Conservation (phyloP, 2,113 vertebrate genomes). For the Herpetotheres cachinnans region DNA sequence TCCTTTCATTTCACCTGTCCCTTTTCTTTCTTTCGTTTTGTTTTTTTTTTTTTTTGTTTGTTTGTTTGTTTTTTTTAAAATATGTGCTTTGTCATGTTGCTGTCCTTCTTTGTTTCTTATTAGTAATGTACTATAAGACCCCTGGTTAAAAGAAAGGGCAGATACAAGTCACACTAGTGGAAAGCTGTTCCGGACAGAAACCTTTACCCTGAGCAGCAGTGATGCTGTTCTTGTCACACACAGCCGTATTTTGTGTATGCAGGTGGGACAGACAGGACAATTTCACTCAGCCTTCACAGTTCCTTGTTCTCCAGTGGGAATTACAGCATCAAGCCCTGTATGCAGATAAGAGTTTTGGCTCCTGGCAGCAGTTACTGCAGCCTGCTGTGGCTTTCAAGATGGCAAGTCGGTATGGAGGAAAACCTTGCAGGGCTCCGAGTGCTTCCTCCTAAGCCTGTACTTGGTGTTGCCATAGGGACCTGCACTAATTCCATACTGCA, state of each 20-base stretch:
- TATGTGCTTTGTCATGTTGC: background rate
- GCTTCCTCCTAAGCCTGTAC: background rate
- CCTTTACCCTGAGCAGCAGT: background rate
- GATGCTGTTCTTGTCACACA: background rate
- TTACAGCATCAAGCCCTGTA: background rate
- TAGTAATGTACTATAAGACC: background rate
- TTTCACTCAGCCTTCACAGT: background rate
- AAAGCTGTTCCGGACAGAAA: background rate
- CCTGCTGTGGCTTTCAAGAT: background rate
- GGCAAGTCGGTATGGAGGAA: background rate
- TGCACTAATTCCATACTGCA: background rate
- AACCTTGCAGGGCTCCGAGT: background rate
- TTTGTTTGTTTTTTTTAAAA: background rate
- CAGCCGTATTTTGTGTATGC: background rate
- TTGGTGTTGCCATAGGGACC: background rate
- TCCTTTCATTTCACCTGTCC: background rate
- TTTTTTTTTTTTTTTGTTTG: background rate
- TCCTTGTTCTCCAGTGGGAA: background rate
- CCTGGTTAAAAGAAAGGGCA: background rate
- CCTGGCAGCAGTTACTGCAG: background rate
- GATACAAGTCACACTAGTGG: background rate
- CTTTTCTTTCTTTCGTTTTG: background rate
- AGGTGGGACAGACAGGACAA: background rate
- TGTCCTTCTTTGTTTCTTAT: background rate
- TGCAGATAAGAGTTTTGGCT: background rate